A percentile compares a stretch with the other conserved stretches of the same genome.
Conservation (phyloP, 2,888 invertebrate species). For the Ctena decussata region DNA sequence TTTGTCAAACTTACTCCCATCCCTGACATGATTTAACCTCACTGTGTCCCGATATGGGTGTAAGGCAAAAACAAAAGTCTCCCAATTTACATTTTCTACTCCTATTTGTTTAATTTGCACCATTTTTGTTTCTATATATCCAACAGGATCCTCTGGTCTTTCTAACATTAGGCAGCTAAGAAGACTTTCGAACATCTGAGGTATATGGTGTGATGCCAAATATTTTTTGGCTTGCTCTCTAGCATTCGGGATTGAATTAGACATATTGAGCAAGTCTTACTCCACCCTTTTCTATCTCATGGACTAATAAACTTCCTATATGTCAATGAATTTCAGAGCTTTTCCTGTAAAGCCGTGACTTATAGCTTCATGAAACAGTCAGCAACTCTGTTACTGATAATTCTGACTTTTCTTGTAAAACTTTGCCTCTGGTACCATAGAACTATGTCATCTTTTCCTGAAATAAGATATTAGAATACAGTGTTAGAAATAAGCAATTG, state of each 20-base stretch:
- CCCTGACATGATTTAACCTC: slow-evolving; percentile 74
- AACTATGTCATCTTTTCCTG: neutral
- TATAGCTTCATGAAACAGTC: too few relatives aligned
- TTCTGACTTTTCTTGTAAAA: too few relatives aligned
- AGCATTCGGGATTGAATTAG: slow-evolving; percentile 61
- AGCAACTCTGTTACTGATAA: too few relatives aligned
- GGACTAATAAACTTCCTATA: too few relatives aligned
- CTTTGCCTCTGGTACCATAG: too few relatives aligned
- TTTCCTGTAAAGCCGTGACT: too few relatives aligned
- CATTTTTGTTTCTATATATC: slow-evolving; percentile 83
- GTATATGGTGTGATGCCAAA: slow-evolving; percentile 80
- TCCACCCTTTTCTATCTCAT: too few relatives aligned
- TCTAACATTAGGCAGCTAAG: slow-evolving; percentile 85
- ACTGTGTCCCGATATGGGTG: slow-evolving; percentile 83
- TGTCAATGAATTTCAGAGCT: too few relatives aligned
- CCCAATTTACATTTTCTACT: slow-evolving; percentile 85
- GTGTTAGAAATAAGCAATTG: too few relatives aligned
- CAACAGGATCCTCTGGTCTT: slow-evolving; percentile 83
- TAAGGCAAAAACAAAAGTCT: slow-evolving; percentile 83
- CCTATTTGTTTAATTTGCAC: slow-evolving; percentile 81
- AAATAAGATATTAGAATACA: neutral
- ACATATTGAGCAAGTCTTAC: slow-evolving; percentile 25
- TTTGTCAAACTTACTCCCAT: slow-evolving; percentile 80
- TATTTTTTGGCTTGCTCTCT: slow-evolving; percentile 82
- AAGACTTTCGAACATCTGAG: slow-evolving; percentile 85